A percentile compares a stretch with the other conserved stretches of the same genome.
Evolutionary conservation across 1,140 invertebrate genomes (phyloP).

Genomic region (Lepidurus couesii): DNA sequence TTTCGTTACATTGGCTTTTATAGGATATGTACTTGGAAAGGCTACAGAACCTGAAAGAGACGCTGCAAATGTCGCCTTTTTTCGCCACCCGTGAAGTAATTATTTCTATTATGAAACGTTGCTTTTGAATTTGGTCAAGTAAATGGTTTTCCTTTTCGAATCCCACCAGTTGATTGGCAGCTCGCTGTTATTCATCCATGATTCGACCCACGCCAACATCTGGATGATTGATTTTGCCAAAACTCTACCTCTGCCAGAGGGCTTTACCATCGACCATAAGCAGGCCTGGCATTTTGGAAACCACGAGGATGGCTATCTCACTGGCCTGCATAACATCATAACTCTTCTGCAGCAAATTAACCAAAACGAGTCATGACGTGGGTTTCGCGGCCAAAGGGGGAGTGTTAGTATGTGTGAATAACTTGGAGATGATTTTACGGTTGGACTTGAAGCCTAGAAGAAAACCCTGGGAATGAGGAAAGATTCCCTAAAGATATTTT

Average conservation of each 20-base stretch:
- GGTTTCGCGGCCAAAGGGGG: background rate
- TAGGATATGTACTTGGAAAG: constrained; percentile 77
- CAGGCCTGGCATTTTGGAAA: constrained; percentile 90
- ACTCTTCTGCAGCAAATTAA: constrained; percentile 60
- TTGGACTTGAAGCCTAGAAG: no score
- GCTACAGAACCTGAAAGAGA: constrained; percentile 72
- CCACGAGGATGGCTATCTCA: constrained; percentile 95
- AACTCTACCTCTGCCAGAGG: constrained; percentile 72
- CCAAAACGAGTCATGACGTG: constrained; percentile 23
- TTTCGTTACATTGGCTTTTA: constrained; percentile 42
- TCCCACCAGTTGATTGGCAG: constrained; percentile 81
- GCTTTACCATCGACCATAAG: constrained; percentile 68
- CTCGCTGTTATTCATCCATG: constrained; percentile 92
- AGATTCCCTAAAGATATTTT: no score
- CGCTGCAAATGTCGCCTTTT: constrained; percentile 76
- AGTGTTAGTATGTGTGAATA: background rate
- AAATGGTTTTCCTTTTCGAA: constrained; percentile 24
- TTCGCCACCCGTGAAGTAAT: constrained; percentile 80
- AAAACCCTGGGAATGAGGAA: no score
- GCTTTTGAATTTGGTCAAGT: constrained; percentile 2
- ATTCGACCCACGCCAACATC: constrained; percentile 74
- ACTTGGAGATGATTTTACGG: no score
- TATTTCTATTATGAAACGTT: constrained; percentile 9
- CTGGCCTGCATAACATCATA: constrained; percentile 90
- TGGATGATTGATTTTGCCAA: constrained; percentile 99